Evolutionary conservation across 2,888 invertebrate species (phyloP).

Genomic region (Dryobotodes eremita): DNA sequence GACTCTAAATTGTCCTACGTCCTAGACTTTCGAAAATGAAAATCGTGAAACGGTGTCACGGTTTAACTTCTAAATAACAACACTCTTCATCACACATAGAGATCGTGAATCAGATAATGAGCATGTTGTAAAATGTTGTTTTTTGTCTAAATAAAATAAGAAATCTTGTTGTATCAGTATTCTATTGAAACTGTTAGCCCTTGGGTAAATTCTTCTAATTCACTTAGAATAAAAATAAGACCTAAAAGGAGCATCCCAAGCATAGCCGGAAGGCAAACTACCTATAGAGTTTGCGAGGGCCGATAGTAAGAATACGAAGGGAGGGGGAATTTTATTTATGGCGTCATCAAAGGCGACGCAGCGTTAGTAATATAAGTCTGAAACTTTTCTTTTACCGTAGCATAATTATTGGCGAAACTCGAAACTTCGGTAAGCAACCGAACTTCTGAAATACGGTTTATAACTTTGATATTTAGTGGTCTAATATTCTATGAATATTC

Average conservation of each 20-base stretch:
- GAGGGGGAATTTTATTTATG: constrained; percentile 80
- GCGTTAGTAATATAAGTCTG: constrained; percentile 70
- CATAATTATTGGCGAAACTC: constrained; percentile 65
- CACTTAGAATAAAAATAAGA: background rate
- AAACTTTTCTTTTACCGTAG: constrained; percentile 63
- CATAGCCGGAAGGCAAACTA: constrained; percentile 47
- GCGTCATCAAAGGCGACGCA: constrained; percentile 78
- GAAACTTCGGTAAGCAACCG: constrained; percentile 50
- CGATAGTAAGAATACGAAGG: constrained; percentile 63
- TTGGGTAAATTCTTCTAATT: background rate
- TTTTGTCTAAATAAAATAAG: background rate
- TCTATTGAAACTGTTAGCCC: background rate
- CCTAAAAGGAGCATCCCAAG: constrained; percentile 27
- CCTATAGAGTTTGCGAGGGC: constrained; percentile 41
- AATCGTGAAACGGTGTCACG: background rate
- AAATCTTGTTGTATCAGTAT: background rate
- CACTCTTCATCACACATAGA: background rate
- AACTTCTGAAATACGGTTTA: constrained; percentile 60
- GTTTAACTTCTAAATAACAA: background rate
- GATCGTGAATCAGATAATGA: background rate
- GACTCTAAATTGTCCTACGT: too few relatives aligned
- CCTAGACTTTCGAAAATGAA: too few relatives aligned
- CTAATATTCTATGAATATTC: constrained; percentile 61
- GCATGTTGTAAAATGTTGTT: background rate
- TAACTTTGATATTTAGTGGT: constrained; percentile 65